Percentiles rank a stretch among this genome's conserved stretches.
phyloP scores from a whole-genome alignment of 2,888 invertebrate genomes.

The Pachycephus smyrnensis region DNA sequence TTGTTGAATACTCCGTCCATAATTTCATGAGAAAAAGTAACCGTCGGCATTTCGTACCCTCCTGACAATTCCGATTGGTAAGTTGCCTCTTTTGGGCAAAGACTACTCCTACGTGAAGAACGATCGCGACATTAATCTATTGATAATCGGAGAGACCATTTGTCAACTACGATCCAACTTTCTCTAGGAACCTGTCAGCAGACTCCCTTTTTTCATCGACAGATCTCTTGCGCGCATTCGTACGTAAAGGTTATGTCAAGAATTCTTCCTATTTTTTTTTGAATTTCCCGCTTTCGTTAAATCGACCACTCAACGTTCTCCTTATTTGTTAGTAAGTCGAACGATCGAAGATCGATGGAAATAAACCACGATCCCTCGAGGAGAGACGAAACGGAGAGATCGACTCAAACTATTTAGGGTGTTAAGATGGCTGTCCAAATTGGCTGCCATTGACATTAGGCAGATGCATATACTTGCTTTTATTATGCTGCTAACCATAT shows the following conservation, averaged over 20 bases:
- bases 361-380: background rate
- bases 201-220: background rate
- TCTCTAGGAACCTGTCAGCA: background rate
- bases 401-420: constrained; percentile 45
- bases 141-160: background rate
- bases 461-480: constrained; percentile 54
- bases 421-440: constrained; percentile 36
- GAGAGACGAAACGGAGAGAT: constrained; percentile 10
- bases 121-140: background rate
- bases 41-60: constrained; percentile 34
- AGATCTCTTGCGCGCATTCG: background rate
- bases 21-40: constrained; percentile 22
- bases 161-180: background rate
- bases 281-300: background rate
- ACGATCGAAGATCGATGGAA: background rate
- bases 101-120: background rate
- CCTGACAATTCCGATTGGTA: background rate
- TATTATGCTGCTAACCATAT: constrained; percentile 49
- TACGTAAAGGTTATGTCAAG: no score
- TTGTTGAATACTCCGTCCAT: constrained; percentile 50
- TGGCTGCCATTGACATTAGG: constrained; percentile 52
- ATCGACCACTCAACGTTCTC: background rate
- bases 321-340: background rate
- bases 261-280: background rate
- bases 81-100: background rate